These are phyloP conservation scores for Denticeps clupeoides DNA, from an alignment of 2,797 vertebrate species.

Conservation along the genomic window DNA sequence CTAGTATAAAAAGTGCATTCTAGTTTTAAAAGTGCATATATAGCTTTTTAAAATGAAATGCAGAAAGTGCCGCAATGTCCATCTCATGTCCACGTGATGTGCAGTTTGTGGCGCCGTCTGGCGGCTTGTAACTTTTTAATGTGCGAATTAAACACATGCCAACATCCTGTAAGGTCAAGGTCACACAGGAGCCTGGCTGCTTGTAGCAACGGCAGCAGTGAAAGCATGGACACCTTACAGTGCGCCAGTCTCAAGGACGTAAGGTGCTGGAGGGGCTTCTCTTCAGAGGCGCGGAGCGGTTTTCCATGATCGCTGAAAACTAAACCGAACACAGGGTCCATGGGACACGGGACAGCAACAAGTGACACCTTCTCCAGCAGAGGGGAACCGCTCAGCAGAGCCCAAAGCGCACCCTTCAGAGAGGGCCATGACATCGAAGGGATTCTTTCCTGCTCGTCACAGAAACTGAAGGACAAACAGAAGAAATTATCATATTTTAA, in stretches of 20 bases:
- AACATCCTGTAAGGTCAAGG: conserved; percentile 53
- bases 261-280: conserved; percentile 20
- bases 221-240: conserved; percentile 43
- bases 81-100: conserved; percentile 23
- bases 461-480: conserved; percentile 42
- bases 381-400: conserved; percentile 46
- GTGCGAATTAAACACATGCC: conserved; percentile 38
- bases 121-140: conserved; percentile 21
- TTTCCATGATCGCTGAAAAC: conserved; percentile 16
- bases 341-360: conserved; percentile 47
- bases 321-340: conserved; percentile 46
- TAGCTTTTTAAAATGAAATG: background rate
- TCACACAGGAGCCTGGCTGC: conserved; percentile 33
- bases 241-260: conserved; percentile 36
- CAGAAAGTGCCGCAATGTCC: background rate
- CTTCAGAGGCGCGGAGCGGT: background rate
- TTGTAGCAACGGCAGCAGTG: conserved; percentile 33
- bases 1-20: background rate
- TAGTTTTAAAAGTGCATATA: background rate
- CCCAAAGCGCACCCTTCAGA: conserved; percentile 43
- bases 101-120: conserved; percentile 19
- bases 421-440: conserved; percentile 33
- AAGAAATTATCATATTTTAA: background rate
- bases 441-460: conserved; percentile 39
- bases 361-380: conserved; percentile 51